Base-by-base conservation (phyloP, 2,113 vertebrate species). In the Gymnocephalus cernua region DNA sequence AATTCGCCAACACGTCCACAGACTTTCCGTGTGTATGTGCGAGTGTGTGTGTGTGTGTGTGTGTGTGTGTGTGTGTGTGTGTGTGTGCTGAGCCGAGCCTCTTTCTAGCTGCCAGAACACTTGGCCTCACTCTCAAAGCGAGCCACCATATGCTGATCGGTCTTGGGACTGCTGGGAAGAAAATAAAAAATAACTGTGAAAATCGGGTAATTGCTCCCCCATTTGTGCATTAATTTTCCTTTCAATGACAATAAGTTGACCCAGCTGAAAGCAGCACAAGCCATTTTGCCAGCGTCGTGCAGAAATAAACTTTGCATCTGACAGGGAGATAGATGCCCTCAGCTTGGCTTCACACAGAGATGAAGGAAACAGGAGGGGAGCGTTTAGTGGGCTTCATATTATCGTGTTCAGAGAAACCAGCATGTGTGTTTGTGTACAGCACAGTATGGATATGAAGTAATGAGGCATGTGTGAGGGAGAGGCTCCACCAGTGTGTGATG, bases 41-140 rank as follows among this genome's bases (percentile, higher is more conserved):
- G 51, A 47, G 21, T 50, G 18, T 64, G 25, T 57, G 15, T 63
- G 73, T 65, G 32, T 35, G 56, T 25, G 23, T 56, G n/a, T 54
- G 51, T 54, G 41, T 59, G 19, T 63, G 14, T 62, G 19, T 69
- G 14, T 38, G 8, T 62, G 21, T 35, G 12, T 57, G 50, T 71
- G 29, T 14, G 27, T 56, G 57, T 47, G 15, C 23, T 21, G 23
- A 59, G 51, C 27, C n/a, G 19, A 64, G 45, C 27, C 25, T 80
- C 63, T 83, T 53, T 70, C 27, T 62, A 48, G 63, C 79, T 87
- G 78, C 73, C 70, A 82, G 71, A 73, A 84, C 27, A 74, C 67
- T 89, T 88, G 84, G 80, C 90, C 91, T 93, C 80, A 41, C 90
- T 91, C 74, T 92, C 75, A 88, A 79, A 89, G 74, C 58, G 1